Percentiles rank a stretch among this genome's conserved stretches.
Evolutionary conservation across 2,113 vertebrate species (phyloP).

Genomic region (Pampusana beccarii): DNA sequence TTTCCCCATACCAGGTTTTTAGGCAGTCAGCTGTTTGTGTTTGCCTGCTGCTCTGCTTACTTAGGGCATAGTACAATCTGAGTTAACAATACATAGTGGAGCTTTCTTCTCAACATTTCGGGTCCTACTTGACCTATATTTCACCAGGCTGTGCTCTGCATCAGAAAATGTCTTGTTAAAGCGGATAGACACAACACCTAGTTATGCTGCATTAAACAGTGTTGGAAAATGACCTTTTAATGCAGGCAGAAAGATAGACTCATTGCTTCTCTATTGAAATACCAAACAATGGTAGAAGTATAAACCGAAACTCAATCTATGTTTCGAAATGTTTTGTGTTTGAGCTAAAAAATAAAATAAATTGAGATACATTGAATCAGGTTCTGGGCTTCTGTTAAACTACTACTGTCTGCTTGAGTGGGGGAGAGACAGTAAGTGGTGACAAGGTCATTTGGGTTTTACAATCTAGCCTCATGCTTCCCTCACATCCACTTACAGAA

Average conservation of each 20-base stretch:
- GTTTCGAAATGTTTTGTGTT: not conserved
- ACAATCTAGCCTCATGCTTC: slow-evolving; percentile 3
- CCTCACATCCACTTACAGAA: slow-evolving; percentile 56
- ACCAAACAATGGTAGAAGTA: not conserved
- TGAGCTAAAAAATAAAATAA: not conserved
- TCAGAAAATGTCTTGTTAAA: not conserved
- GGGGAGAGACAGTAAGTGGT: not conserved
- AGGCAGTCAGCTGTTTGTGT: not conserved
- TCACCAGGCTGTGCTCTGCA: not conserved
- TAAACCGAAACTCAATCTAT: not conserved
- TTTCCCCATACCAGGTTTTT: not conserved
- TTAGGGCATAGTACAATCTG: not conserved
- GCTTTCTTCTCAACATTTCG: not conserved
- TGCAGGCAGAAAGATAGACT: not conserved
- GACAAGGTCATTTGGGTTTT: slow-evolving; percentile 27
- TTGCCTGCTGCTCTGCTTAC: not conserved
- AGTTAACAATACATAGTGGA: not conserved
- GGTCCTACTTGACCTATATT: not conserved
- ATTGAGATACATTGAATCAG: not conserved
- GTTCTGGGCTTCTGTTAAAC: not conserved
- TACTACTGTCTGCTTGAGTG: not conserved
- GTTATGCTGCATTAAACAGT: not conserved
- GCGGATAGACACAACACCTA: not conserved
- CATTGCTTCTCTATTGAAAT: not conserved
- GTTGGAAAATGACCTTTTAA: not conserved